Conservation (phyloP, 2,888 invertebrate species). For the Phytoseiulus persimilis region DNA sequence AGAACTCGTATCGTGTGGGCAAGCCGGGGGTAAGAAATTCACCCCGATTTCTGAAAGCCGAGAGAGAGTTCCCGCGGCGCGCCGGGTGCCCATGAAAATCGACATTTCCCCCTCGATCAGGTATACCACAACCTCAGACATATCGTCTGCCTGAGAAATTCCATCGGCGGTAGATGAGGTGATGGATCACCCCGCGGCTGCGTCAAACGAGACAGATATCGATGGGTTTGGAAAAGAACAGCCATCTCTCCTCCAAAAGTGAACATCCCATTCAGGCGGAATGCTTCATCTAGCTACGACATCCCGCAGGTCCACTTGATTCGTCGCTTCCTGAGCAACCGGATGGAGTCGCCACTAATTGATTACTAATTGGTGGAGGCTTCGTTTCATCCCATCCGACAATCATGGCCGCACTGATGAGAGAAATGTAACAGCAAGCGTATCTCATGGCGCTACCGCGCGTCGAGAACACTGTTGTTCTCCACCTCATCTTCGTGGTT, state of each 20-base stretch:
- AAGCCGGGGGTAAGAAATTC: no score
- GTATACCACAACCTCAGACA: no score
- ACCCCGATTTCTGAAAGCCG: no score
- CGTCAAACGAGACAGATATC: no score
- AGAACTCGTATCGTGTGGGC: no score
- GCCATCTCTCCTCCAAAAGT: neutral
- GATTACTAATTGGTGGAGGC: neutral
- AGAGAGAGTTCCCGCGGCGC: no score
- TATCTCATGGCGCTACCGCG: slow-evolving; percentile 23
- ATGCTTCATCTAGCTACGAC: neutral
- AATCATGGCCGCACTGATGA: neutral
- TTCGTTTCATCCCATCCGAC: neutral
- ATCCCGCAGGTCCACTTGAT: neutral
- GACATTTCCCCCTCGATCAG: no score
- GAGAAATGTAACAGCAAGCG: neutral
- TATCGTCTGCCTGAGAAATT: no score
- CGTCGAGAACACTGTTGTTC: slow-evolving; percentile 28
- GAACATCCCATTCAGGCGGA: neutral
- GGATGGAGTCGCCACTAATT: neutral
- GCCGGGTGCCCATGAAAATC: no score
- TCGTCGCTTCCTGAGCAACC: neutral
- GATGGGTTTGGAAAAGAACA: neutral
- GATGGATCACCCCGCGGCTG: no score
- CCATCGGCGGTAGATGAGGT: no score
- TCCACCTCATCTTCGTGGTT: slow-evolving; percentile 29